These are phyloP conservation scores for Rattus norvegicus DNA, from an alignment of 2,113 vertebrate genomes.

Conservation along the genomic window GRCr8 NC_086022.1:64282501-64283000, in stretches of 20 bases:
- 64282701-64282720: not conserved
- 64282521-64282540: not conserved
- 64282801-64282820: constrained; percentile 56
- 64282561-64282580: too few relatives aligned
- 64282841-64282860: constrained; percentile 25
- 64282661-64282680: not conserved
- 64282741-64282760: not conserved
- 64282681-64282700: constrained; percentile 32
- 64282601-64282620: too few relatives aligned
- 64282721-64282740: not conserved
- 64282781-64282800: not conserved
- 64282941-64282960: constrained; percentile 24
- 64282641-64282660: too few relatives aligned
- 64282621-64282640: too few relatives aligned
- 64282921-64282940: not conserved
- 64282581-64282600: too few relatives aligned
- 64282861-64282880: constrained; percentile 38
- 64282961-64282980: not conserved
- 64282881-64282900: not conserved
- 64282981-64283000: not conserved
- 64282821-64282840: constrained; percentile 41
- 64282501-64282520: constrained; percentile 34
- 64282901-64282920: not conserved
- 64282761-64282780: not conserved
- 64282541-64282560: too few relatives aligned